Base-by-base conservation (phyloP, 2,113 vertebrate genomes). In the Leptodactylus fuscus region DNA sequence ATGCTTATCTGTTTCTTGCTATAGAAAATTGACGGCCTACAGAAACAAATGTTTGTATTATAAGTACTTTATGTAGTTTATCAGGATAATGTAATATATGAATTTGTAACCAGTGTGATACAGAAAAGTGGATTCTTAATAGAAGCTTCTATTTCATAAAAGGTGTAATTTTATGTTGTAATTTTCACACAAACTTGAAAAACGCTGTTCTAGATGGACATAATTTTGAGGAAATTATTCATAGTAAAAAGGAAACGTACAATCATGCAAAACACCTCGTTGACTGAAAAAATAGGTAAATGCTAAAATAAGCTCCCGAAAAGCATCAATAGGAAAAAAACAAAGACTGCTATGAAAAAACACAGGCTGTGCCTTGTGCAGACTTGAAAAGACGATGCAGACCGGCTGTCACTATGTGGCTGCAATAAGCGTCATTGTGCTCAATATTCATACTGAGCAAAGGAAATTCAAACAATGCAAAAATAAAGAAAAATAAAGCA, bases 381-480 rank as follows among this genome's bases (percentile, higher is more conserved):
- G 79, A 53, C 76, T 81, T 88, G 89, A 91, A 91, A 91, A 90
- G 89, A 89, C 88, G 53, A 87, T 90, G 62, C 84, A 90, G 87
- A 92, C 92, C 32, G 87, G 81, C 87, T 91, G 87, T 87, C 90
- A 90, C 83, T 71, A 38, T 36, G 89, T 38, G 83, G 88, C 82
- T 87, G 82, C 73, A 87, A 90, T 85, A 86, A 90, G 62, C 89
- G 88, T 91, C 88, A 91, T 91, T 91, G 92, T 88, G 88, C 87
- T 85, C 89, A 91, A 91, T 89, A 90, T 88, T 88, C 85, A 79
- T 3, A 13, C 34, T 22, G 87, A 89, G 84, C 36, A 13, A 91
- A 88, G 90, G 87, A 88, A 91, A 83, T n/a, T 89, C 89, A 91
- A 0, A 0, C 79, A 86, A 44, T n/a, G 12, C 16, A 73, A 13